Evolutionary conservation across 1,140 invertebrate species (phyloP).

Genomic region (Drosophila pectinifera): DNA sequence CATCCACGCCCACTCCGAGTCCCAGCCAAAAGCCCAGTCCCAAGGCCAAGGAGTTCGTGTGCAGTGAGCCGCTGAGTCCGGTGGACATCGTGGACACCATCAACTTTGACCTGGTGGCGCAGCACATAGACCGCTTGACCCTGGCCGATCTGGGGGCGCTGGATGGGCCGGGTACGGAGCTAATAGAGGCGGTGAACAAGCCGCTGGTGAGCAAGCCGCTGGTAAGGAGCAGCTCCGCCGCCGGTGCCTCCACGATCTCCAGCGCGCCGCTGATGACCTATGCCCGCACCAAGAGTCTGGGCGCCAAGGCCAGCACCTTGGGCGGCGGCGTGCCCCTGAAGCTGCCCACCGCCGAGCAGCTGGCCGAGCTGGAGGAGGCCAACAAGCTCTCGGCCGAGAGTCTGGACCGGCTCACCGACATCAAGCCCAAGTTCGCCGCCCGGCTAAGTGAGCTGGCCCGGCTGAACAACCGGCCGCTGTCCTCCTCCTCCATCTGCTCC

Average conservation of each 20-base stretch:
- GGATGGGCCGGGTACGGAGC: conserved; percentile 16
- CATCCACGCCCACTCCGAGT: conserved; percentile 12
- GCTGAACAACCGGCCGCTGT: conserved; percentile 80
- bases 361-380: conserved; percentile 76
- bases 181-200: conserved; percentile 76
- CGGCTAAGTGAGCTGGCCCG: conserved; percentile 74
- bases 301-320: conserved; percentile 68
- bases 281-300: conserved; percentile 73
- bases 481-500: conserved; percentile 90
- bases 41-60: conserved; percentile 68
- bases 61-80: conserved; percentile 67
- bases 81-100: conserved; percentile 65
- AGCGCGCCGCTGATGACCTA: conserved; percentile 68
- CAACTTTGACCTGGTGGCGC: conserved; percentile 69
- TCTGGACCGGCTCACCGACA: conserved; percentile 75
- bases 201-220: conserved; percentile 72
- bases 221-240: conserved; percentile 72
- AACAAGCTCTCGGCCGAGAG: conserved; percentile 79
- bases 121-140: conserved; percentile 65
- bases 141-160: conserved; percentile 47
- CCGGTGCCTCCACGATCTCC: conserved; percentile 50
- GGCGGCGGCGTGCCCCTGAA: conserved; percentile 59
- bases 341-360: conserved; percentile 69
- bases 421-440: conserved; percentile 76
- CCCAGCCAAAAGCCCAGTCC: conserved; percentile 1